Evolutionary conservation across 2,888 invertebrate genomes (phyloP).

Genomic region (Tachina grossa): DNA sequence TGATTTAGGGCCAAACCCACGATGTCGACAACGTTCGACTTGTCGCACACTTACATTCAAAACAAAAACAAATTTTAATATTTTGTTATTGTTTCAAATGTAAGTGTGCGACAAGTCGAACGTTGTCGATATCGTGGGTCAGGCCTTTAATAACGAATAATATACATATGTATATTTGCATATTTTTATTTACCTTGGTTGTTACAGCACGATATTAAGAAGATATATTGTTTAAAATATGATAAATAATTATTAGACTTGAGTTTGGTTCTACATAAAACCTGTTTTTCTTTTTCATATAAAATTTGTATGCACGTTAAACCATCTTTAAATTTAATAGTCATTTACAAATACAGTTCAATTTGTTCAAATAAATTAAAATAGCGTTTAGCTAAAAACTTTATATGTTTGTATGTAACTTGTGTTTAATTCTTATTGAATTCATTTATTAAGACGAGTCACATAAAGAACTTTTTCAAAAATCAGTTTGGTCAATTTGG

Average conservation of each 20-base stretch:
- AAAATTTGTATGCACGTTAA: not conserved
- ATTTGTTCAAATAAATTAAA: not conserved
- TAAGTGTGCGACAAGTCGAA: too few species aligned
- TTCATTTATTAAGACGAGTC: not conserved
- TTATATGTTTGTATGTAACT: not conserved
- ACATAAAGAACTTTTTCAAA: not conserved
- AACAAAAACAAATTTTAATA: too few species aligned
- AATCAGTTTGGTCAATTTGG: not conserved
- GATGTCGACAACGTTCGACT: too few species aligned
- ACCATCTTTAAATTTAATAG: not conserved
- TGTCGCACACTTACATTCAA: too few species aligned
- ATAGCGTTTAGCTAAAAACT: not conserved
- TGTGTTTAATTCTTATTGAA: not conserved
- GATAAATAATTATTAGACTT: not conserved
- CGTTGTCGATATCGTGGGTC: too few species aligned
- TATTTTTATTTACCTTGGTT: constrained; percentile 5
- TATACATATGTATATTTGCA: not conserved
- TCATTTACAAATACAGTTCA: not conserved
- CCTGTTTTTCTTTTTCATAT: not conserved
- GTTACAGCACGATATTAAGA: not conserved
- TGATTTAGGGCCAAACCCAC: too few species aligned
- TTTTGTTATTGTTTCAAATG: too few species aligned
- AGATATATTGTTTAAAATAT: constrained; percentile 10
- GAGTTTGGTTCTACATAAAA: not conserved
- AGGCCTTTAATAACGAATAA: constrained; percentile 1